Evolutionary conservation across 2,113 vertebrate genomes (phyloP).

Genomic region (Paramisgurnus dabryanus): DNA sequence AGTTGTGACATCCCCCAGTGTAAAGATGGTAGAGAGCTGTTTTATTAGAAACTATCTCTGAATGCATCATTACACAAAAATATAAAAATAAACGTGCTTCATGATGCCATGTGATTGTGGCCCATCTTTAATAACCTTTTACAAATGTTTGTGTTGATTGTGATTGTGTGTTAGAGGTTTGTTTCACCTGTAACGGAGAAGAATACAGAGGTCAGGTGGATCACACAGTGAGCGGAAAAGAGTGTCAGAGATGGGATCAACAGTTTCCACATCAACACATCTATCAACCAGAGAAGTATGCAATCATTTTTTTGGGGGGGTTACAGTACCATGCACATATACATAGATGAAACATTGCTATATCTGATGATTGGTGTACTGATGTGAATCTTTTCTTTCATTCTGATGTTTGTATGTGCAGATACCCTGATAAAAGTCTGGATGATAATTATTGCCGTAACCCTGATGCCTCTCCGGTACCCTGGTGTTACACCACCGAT

Average conservation of each 20-base stretch:
- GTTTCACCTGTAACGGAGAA: constrained; percentile 91
- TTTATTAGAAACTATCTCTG: background rate
- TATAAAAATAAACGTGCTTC: too few species aligned
- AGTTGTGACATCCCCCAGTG: constrained; percentile 88
- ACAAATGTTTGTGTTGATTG: background rate
- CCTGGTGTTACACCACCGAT: constrained; percentile 95
- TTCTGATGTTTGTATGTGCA: constrained; percentile 57
- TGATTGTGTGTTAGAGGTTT: constrained; percentile 73
- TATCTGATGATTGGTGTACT: background rate
- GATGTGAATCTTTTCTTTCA: background rate
- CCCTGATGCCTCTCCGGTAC: constrained; percentile 87
- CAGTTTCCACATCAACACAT: constrained; percentile 90
- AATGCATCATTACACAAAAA: too few species aligned
- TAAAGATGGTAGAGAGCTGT: constrained; percentile 77
- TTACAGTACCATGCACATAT: too few species aligned
- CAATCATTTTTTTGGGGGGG: too few species aligned
- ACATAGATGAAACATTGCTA: too few species aligned
- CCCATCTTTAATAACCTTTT: background rate
- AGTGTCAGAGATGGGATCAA: constrained; percentile 97
- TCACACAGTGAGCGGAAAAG: constrained; percentile 79
- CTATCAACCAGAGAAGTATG: constrained; percentile 89
- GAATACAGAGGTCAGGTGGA: constrained; percentile 89
- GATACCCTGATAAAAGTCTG: constrained; percentile 90
- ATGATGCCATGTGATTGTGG: too few species aligned
- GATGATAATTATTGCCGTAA: constrained; percentile 98